phyloP scores from a whole-genome alignment of 2,888 invertebrate species.

The Merodon equestris region DNA sequence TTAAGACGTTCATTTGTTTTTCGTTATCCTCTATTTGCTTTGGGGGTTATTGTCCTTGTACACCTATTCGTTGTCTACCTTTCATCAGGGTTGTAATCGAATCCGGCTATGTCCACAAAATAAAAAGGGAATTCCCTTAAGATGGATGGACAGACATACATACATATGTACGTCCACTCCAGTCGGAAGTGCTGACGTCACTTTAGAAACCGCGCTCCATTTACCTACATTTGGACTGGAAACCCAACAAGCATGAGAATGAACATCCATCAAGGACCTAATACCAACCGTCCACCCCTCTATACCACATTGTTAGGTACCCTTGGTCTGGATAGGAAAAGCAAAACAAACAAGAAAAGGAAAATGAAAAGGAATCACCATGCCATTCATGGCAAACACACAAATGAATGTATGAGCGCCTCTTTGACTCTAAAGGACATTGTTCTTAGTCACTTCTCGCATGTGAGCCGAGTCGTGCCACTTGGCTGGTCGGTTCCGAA shows the following conservation, averaged over 20 bases:
- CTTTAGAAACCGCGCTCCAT: background rate
- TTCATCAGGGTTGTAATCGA: too few species aligned
- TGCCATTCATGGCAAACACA: constrained; percentile 57
- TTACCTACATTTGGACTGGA: background rate
- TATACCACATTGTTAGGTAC: too few species aligned
- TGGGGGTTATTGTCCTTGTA: too few species aligned
- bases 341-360: constrained; percentile 11
- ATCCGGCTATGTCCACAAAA: too few species aligned
- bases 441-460: constrained; percentile 49
- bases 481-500: constrained; percentile 22
- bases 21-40: background rate
- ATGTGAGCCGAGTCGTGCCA: constrained; percentile 53
- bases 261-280: background rate
- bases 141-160: background rate
- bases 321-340: background rate
- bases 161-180: background rate
- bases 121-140: too few species aligned
- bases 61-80: too few species aligned
- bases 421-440: constrained; percentile 55
- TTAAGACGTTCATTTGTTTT: background rate
- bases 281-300: background rate
- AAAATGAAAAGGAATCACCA: constrained; percentile 50
- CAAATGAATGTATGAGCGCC: constrained; percentile 49
- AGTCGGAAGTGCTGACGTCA: background rate
- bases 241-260: background rate